phyloP scores from a whole-genome alignment of 1,140 invertebrate species.

The Schlechtendalia chinensis region DNA sequence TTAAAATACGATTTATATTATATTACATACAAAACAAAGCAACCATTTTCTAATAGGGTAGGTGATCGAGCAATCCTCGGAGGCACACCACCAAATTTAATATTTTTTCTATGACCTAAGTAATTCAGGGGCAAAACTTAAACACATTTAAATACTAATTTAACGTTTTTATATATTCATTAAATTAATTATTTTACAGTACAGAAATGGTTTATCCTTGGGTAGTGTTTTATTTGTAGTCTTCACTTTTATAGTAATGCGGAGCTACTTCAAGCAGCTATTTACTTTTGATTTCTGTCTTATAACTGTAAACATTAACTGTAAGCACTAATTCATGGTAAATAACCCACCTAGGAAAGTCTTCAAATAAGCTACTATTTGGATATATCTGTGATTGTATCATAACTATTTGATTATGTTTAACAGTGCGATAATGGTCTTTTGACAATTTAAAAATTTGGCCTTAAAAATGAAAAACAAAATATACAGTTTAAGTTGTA shows the following conservation, averaged over 20 bases:
- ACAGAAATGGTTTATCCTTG: constrained; percentile 60
- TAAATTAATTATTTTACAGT: constrained; percentile 50
- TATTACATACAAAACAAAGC: too few species aligned
- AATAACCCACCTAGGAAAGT: constrained; percentile 90
- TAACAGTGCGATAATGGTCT: constrained; percentile 93
- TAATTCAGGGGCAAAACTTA: too few species aligned
- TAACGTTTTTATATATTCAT: too few species aligned
- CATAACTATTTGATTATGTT: constrained; percentile 93
- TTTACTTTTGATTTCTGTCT: constrained; percentile 91
- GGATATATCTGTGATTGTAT: too few species aligned
- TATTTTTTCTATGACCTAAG: too few species aligned
- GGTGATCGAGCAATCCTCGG: too few species aligned
- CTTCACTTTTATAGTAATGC: too few species aligned
- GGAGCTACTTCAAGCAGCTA: constrained; percentile 97
- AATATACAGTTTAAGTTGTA: too few species aligned
- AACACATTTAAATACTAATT: too few species aligned
- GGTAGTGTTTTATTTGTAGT: constrained; percentile 96
- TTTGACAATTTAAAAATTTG: constrained; percentile 92
- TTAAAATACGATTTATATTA: too few species aligned
- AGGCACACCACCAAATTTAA: too few species aligned
- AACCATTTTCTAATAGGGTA: too few species aligned
- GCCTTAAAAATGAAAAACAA: constrained; percentile 62
- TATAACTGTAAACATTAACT: constrained; percentile 97
- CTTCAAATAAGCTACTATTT: constrained; percentile 93
- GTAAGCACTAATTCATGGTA: constrained; percentile 98